Evolutionary conservation across 2,113 vertebrate genomes (phyloP).

Genomic region (Fukomys damarensis): DNA sequence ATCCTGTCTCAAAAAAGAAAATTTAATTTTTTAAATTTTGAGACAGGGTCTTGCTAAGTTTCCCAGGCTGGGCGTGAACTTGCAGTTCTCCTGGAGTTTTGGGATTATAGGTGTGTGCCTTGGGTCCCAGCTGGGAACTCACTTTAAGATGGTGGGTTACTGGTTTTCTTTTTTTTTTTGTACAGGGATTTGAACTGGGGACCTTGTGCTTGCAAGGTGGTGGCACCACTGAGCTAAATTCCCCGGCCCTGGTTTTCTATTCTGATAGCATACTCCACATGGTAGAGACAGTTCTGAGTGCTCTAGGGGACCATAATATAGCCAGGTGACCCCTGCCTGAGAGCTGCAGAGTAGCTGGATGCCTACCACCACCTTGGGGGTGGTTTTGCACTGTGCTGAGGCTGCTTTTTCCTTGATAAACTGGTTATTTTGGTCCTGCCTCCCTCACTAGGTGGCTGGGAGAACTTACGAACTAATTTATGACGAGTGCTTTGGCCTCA

Average conservation of each 20-base stretch:
- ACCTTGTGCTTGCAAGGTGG: too few species aligned
- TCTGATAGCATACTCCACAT: background rate
- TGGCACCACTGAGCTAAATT: too few species aligned
- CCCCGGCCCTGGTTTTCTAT: background rate
- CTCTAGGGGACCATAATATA: background rate
- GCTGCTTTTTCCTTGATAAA: background rate
- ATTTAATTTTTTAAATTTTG: background rate
- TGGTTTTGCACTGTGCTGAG: background rate
- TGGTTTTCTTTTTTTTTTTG: too few species aligned
- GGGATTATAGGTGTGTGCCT: background rate
- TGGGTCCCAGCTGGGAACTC: background rate
- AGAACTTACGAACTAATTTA: background rate
- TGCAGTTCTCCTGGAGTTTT: background rate
- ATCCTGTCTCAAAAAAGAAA: background rate
- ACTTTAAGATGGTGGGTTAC: background rate
- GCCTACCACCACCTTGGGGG: background rate
- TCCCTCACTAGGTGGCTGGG: background rate
- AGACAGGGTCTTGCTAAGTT: background rate
- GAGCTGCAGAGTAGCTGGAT: background rate
- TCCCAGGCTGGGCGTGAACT: background rate
- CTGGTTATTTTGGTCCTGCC: background rate
- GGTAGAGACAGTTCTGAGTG: background rate
- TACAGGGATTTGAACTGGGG: too few species aligned
- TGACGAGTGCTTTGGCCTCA: background rate
- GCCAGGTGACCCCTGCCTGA: background rate